Base-by-base conservation (phyloP, 2,113 vertebrate genomes). In the Epinephelus moara region DNA sequence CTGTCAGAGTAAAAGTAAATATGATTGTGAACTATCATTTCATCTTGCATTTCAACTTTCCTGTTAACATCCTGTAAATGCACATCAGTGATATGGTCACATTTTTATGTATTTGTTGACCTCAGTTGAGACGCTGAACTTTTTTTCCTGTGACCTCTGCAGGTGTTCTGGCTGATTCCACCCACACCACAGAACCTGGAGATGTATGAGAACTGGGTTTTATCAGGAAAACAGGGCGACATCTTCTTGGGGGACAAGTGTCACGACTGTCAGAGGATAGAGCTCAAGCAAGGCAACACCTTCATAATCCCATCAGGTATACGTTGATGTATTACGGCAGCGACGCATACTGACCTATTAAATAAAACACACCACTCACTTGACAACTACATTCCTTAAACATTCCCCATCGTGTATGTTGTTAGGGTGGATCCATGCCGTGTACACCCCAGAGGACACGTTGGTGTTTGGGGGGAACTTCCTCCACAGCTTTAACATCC, bases 131-230 rank as follows among this genome's bases (percentile, higher is more conserved):
- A 17, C 1, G 56, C n/a, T 13, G 75, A 17, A 23, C 23, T 19
- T 64, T 70, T 27, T 82, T 45, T 37, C 33, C 13, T 50, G 0
- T 57, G 1, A 25, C 63, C 52, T 19, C 3, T 85, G 80, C 93
- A 99, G 98, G 96, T 99, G 80, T 99, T 99, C 94, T 99, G 98
- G 98, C 92, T 99, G 88, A 99, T 99, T 91, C 98, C 98, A 84
- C 98, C 98, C 85, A 96, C 97, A 21, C 96, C 97, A 56, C 97
- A 98, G 90, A 99, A 99, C 91, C 93, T 99, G 94, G 98, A 99
- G 92, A 96, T 98, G 94, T 99, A 99, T 88, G 98, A 99, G 93
- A 98, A 98, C 94, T 99, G 98, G 98, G 97, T 99, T 91, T 96
- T 99, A 88, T 99, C 98, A 75, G 98, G 98, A 86, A 99, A 99